phyloP scores from a whole-genome alignment of 1,140 invertebrate species.

The Neelides sp. region DNA sequence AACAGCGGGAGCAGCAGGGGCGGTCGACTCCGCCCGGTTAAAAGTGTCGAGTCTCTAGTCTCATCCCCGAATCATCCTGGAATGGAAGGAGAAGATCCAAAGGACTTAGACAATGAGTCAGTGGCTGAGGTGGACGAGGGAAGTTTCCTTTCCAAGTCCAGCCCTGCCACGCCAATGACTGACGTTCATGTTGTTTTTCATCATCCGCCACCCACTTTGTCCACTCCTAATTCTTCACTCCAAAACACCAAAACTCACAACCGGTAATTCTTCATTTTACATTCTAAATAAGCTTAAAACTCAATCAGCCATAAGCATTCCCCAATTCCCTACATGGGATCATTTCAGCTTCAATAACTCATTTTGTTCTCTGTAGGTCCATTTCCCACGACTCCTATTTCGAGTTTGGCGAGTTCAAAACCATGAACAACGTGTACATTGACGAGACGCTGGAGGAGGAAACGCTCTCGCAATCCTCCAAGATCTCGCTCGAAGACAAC shows the following conservation, averaged over 20 bases:
- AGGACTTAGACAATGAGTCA: slow-evolving; percentile 13
- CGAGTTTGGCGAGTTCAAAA: slow-evolving; percentile 40
- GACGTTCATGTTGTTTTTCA: slow-evolving; percentile 21
- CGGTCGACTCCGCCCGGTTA: slow-evolving; percentile 49
- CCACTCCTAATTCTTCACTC: too few relatives aligned
- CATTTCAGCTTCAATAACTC: slow-evolving; percentile 33
- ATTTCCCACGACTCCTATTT: slow-evolving; percentile 89
- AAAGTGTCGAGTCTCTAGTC: slow-evolving; percentile 53
- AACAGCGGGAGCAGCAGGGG: slow-evolving; percentile 30
- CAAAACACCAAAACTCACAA: slow-evolving; percentile 30
- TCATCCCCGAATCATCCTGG: slow-evolving; percentile 32
- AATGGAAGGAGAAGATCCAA: slow-evolving; percentile 7
- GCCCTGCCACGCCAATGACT: slow-evolving; percentile 26
- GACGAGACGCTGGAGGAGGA: slow-evolving; percentile 31
- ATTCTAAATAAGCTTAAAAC: too few relatives aligned
- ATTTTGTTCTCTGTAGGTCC: slow-evolving; percentile 39
- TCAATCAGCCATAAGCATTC: too few relatives aligned
- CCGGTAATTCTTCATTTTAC: too few relatives aligned
- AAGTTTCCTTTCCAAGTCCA: slow-evolving; percentile 18
- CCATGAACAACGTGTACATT: slow-evolving; percentile 19
- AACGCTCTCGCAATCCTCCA: slow-evolving; percentile 25
- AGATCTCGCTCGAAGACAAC: slow-evolving; percentile 20
- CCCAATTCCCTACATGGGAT: slow-evolving; percentile 11
- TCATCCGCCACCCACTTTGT: slow-evolving; percentile 1
- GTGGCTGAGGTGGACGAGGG: slow-evolving; percentile 24